phyloP scores from a whole-genome alignment of 2,797 vertebrate genomes.

The Platalea minor region DNA sequence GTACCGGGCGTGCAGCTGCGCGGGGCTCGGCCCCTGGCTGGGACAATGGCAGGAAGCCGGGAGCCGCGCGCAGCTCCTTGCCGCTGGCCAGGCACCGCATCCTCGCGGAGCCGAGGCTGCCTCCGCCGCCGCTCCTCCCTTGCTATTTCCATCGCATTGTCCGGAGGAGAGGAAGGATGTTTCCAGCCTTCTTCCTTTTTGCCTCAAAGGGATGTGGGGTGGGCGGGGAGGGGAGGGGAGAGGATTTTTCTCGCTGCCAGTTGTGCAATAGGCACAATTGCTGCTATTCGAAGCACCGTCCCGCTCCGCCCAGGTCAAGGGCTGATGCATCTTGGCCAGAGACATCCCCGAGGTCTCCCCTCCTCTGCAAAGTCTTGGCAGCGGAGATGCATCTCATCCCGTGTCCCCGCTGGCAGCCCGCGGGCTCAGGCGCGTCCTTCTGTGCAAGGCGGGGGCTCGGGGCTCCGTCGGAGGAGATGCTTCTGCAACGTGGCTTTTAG shows the following conservation, averaged over 20 bases:
- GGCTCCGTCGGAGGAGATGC: not conserved
- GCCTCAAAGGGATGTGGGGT: slow-evolving; percentile 22
- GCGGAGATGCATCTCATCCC: not conserved
- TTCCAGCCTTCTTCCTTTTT: slow-evolving; percentile 50
- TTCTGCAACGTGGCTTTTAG: not conserved
- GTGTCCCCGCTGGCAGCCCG: not conserved
- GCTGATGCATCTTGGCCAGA: not conserved
- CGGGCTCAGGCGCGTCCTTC: not conserved
- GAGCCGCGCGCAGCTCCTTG: not conserved
- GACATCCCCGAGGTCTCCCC: not conserved
- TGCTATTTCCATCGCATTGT: slow-evolving; percentile 50
- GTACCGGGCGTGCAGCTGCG: accelerated
- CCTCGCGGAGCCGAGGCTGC: not conserved
- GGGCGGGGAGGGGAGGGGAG: not conserved
- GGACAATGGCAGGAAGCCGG: slow-evolving; percentile 35
- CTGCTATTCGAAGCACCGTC: not conserved
- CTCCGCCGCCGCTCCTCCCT: not conserved
- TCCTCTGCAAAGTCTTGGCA: not conserved
- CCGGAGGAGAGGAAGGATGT: slow-evolving; percentile 47
- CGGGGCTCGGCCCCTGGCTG: accelerated
- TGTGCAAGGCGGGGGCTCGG: not conserved
- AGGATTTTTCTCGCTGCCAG: not conserved
- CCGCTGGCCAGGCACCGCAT: not conserved
- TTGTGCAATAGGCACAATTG: not conserved
- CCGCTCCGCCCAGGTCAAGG: not conserved